phyloP scores from a whole-genome alignment of 2,888 invertebrate species.

The Notocelia uddmanniana region DNA sequence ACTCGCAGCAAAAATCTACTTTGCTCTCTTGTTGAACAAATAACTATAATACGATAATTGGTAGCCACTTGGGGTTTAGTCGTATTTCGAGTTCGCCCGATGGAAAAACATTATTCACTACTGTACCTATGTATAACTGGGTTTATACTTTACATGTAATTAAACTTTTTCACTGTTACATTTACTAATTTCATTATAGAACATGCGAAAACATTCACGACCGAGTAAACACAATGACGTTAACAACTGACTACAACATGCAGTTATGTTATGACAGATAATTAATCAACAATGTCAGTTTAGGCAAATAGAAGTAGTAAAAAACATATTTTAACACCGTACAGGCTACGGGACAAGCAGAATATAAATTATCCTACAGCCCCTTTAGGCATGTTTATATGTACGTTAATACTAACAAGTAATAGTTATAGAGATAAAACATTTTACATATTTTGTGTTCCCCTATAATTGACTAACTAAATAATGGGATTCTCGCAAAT shows the following conservation, averaged over 20 bases:
- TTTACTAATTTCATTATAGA: constrained; percentile 29
- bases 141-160: background rate
- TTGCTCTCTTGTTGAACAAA: too few species aligned
- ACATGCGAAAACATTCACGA: constrained; percentile 17
- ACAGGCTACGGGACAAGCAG: too few species aligned
- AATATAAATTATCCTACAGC: background rate
- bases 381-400: too few species aligned
- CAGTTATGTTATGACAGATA: constrained; percentile 27
- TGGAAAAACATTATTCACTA: background rate
- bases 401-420: too few species aligned
- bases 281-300: constrained; percentile 24
- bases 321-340: background rate
- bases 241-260: constrained; percentile 25
- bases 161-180: constrained; percentile 28
- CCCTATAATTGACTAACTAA: too few species aligned
- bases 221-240: constrained; percentile 31
- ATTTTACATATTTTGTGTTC: too few species aligned
- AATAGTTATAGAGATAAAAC: too few species aligned
- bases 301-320: constrained; percentile 14
- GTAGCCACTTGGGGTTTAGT: too few species aligned
- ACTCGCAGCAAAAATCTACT: too few species aligned
- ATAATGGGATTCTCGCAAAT: too few species aligned
- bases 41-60: too few species aligned
- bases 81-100: too few species aligned
- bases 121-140: constrained; percentile 1